A percentile compares a stretch with the other conserved stretches of the same genome.
phyloP scores from a whole-genome alignment of 1,140 invertebrate genomes.

The Macrotrachela quadricornifera region DNA sequence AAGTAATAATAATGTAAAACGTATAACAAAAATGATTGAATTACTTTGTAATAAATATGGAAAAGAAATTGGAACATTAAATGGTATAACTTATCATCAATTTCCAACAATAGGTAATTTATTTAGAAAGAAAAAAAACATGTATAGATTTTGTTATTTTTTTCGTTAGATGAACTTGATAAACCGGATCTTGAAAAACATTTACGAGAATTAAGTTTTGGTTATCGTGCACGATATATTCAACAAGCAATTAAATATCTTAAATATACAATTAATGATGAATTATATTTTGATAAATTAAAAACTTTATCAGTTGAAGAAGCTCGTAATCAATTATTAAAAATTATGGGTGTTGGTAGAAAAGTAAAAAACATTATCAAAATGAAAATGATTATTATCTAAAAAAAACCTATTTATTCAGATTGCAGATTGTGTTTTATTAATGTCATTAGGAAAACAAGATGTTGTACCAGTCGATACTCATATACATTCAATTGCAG shows the following conservation, averaged over 20 bases:
- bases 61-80: slow-evolving; percentile 42
- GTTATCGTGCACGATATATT: slow-evolving; percentile 50
- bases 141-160: no score
- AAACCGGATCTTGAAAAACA: slow-evolving; percentile 37
- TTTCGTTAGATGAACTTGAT: not conserved
- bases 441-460: slow-evolving; percentile 78
- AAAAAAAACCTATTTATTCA: no score
- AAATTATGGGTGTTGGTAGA: slow-evolving; percentile 59
- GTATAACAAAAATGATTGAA: slow-evolving; percentile 63
- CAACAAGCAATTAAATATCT: slow-evolving; percentile 14
- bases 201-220: slow-evolving; percentile 56
- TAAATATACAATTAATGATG: slow-evolving; percentile 45
- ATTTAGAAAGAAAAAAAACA: no score
- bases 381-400: no score
- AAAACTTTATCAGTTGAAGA: slow-evolving; percentile 24
- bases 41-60: slow-evolving; percentile 65
- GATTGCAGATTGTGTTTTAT: slow-evolving; percentile 83
- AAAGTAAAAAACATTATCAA: no score
- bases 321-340: slow-evolving; percentile 45
- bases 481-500: slow-evolving; percentile 77
- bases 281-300: slow-evolving; percentile 42
- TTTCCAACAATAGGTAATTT: slow-evolving; percentile 43
- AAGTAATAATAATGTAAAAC: slow-evolving; percentile 77
- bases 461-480: slow-evolving; percentile 80
- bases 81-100: slow-evolving; percentile 44